Conservation (phyloP, 2,888 invertebrate genomes). For the Ectemnius continuus region DNA sequence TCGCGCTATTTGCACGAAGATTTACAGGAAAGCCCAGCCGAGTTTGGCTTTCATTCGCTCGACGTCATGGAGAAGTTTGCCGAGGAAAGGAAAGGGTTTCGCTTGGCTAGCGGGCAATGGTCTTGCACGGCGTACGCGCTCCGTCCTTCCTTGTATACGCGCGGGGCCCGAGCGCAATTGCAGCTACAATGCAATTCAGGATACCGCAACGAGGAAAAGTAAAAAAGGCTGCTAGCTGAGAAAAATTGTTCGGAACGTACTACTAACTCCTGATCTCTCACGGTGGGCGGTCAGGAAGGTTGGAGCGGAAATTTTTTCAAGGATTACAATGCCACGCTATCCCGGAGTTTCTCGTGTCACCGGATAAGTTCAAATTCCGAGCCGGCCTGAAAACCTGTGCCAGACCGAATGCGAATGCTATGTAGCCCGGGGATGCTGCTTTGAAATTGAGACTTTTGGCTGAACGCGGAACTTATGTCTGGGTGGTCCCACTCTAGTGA, state of each 20-base stretch:
- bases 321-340: neutral
- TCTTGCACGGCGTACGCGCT: constrained; percentile 8
- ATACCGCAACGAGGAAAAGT: constrained; percentile 3
- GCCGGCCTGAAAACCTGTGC: constrained; percentile 21
- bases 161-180: constrained; percentile 19
- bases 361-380: constrained; percentile 33
- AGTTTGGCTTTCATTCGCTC: neutral
- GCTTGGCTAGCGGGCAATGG: constrained; percentile 7
- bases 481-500: neutral
- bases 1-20: neutral
- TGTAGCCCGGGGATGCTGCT: constrained; percentile 11
- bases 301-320: constrained; percentile 13
- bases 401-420: constrained; percentile 18
- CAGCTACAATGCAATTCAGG: constrained; percentile 10
- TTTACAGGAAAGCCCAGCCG: constrained; percentile 1
- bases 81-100: constrained; percentile 10
- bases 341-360: neutral
- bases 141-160: neutral
- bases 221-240: neutral
- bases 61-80: constrained; percentile 7
- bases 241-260: constrained; percentile 28
- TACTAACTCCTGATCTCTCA: constrained; percentile 37
- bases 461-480: constrained; percentile 7
- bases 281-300: constrained; percentile 9
- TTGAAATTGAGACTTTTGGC: constrained; percentile 12